Evolutionary conservation across 1,140 invertebrate genomes (phyloP), one percentile per base, ranked within the genome.

Genomic region (Aphelenchoides fujianensis): DNA sequence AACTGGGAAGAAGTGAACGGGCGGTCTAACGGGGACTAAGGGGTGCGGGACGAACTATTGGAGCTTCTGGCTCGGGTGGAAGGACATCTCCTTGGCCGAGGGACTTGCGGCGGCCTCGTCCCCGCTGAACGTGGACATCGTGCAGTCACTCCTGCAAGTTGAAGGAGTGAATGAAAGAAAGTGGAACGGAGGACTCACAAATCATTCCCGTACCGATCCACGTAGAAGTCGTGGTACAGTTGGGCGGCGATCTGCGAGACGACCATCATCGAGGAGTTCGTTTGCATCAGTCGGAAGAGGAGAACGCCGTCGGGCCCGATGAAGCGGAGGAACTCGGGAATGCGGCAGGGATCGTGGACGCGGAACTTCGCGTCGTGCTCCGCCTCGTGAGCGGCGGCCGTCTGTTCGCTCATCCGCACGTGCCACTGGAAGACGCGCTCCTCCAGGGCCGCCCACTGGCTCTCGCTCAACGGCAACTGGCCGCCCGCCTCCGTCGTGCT

Each of bases 281-380:
- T 74, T 73, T 72, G 30, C 68, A 72, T 72, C 3, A 72, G 30
- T 9, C 67, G 19, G 12, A 72, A 61, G n/a, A 72, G 16, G 31
- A 72, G 35, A 23, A 72, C 53, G 5, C 70, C 70, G 34, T 72
- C 70, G 3, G 48, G 27, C 19, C 70, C 70, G 0, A 72, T 19
- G 9, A 62, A 72, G 16, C 55, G 32, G 2, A 57, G 16, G 28
- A 72, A 72, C 27, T 74, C 23, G 41, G 12, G 12, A 23, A 48
- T 48, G 12, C 41, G 41, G 12, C 41, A 23, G 12, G 41, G 41
- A 48, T 48, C 41, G 41, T 48, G 23, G 41, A 48, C 41, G 41
- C 23, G 41, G 23, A 48, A 48, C 23, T 48, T 48, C 12, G 41
- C 12, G 23, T 23, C 41, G 12, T 48, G 41, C 12, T 48, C 41